Percentiles rank a stretch among this genome's conserved stretches.
Evolutionary conservation across 2,888 invertebrate genomes (phyloP).

Genomic region (Gastrophysa polygoni): DNA sequence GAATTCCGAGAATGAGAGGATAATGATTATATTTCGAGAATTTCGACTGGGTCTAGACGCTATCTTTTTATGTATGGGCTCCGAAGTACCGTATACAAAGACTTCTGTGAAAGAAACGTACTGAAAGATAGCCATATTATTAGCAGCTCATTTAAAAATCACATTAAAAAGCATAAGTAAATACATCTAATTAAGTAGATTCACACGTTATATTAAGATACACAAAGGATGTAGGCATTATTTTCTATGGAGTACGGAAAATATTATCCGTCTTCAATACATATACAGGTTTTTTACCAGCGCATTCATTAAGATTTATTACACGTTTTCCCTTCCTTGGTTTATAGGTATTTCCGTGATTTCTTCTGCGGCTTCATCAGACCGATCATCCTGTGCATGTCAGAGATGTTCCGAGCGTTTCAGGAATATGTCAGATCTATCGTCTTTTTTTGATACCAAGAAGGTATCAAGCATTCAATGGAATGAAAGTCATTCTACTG

Average conservation of each 20-base stretch:
- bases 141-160: slow-evolving; percentile 30
- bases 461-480: background rate
- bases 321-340: slow-evolving; percentile 18
- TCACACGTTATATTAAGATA: slow-evolving; percentile 45
- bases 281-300: slow-evolving; percentile 22
- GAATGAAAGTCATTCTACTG: background rate
- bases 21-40: slow-evolving; percentile 24
- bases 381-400: background rate
- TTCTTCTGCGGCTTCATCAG: background rate
- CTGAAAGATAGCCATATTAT: slow-evolving; percentile 3
- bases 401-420: background rate
- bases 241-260: slow-evolving; percentile 35
- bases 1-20: slow-evolving; percentile 13
- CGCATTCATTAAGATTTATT: slow-evolving; percentile 28
- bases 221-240: slow-evolving; percentile 29
- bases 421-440: background rate
- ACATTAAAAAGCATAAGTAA: slow-evolving; percentile 32
- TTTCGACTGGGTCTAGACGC: slow-evolving; percentile 20
- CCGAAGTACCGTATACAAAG: slow-evolving; percentile 11
- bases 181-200: slow-evolving; percentile 44
- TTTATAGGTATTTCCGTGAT: slow-evolving; percentile 23
- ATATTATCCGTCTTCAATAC: slow-evolving; percentile 32
- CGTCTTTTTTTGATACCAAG: background rate
- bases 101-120: slow-evolving; percentile 14
- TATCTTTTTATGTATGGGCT: slow-evolving; percentile 19